These are phyloP conservation scores for Calcarius lapponicus DNA, from an alignment of 2,797 vertebrate species.

Conservation along the genomic window DNA sequence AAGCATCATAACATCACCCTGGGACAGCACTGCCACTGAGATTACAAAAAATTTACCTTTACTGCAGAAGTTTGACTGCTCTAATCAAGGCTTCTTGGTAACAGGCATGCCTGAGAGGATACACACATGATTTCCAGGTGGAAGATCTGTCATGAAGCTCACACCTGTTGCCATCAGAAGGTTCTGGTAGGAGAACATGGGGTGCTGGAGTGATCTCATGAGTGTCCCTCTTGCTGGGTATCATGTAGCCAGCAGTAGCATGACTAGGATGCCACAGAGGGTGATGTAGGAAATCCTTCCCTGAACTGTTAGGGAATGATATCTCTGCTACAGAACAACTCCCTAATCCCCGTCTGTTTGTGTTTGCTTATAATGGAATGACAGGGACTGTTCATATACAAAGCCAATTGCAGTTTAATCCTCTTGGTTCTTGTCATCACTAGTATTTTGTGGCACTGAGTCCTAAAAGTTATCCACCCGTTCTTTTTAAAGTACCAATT, in stretches of 20 bases:
- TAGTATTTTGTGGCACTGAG: background rate
- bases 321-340: background rate
- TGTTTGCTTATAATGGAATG: background rate
- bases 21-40: background rate
- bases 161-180: background rate
- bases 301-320: background rate
- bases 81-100: background rate
- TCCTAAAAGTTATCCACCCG: background rate
- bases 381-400: background rate
- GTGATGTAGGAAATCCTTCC: background rate
- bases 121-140: background rate
- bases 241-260: background rate
- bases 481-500: background rate
- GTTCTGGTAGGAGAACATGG: background rate
- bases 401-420: background rate
- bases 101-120: background rate
- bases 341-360: background rate
- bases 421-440: background rate
- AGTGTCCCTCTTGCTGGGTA: background rate
- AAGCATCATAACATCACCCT: too few relatives aligned
- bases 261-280: background rate
- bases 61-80: background rate
- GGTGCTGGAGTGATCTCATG: background rate
- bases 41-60: background rate
- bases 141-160: background rate